Percentiles rank a stretch among this genome's conserved stretches.
Conservation (phyloP, 1,140 invertebrate genomes). For the Gyrodactylus bullatarudis region DNA sequence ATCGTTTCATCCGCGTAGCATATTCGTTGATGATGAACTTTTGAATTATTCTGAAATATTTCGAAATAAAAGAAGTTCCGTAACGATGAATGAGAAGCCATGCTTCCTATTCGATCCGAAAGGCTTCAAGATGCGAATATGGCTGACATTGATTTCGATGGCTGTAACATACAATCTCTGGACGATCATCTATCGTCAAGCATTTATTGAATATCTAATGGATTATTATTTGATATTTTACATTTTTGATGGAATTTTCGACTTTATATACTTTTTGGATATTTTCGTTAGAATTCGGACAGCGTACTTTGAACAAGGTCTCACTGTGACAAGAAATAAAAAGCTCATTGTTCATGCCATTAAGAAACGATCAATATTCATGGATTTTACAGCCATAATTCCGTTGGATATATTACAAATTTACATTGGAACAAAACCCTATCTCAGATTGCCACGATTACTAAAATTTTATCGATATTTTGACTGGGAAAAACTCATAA, state of each 20-base stretch:
- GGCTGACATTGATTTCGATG: conserved; percentile 49
- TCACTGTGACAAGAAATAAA: conserved; percentile 58
- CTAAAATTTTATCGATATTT: conserved; percentile 50
- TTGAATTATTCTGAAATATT: neutral
- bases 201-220: conserved; percentile 34
- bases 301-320: conserved; percentile 62
- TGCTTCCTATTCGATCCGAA: conserved; percentile 37
- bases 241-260: conserved; percentile 41
- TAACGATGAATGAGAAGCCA: neutral
- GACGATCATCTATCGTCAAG: conserved; percentile 66
- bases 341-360: conserved; percentile 40
- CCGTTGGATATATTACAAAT: neutral
- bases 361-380: neutral
- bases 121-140: conserved; percentile 71
- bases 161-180: conserved; percentile 74
- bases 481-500: conserved; percentile 25
- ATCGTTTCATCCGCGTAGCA: neutral
- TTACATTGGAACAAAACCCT: conserved; percentile 14
- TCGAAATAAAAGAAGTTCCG: neutral
- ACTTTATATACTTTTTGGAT: conserved; percentile 49
- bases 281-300: conserved; percentile 59
- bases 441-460: conserved; percentile 23
- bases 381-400: neutral
- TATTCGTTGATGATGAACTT: neutral
- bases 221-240: conserved; percentile 33